Percentiles rank a stretch among this genome's conserved stretches.
Conservation (phyloP, 2,797 vertebrate genomes). For the Malurus leucopterus region DNA sequence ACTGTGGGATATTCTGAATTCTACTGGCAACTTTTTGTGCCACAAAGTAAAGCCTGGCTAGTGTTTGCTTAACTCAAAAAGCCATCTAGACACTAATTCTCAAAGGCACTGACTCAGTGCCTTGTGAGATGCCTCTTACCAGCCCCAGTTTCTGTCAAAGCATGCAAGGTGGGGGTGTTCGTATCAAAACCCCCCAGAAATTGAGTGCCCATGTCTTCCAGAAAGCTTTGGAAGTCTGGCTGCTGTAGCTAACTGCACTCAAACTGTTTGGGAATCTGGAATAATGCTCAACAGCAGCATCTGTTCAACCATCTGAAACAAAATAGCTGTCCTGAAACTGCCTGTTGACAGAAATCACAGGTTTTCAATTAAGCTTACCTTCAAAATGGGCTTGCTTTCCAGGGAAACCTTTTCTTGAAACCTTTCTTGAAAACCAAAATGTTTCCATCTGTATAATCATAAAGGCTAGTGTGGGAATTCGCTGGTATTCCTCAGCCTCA, state of each 20-base stretch:
- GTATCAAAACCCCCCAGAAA: background rate
- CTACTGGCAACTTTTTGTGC: background rate
- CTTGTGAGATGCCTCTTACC: background rate
- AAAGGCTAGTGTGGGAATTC: background rate
- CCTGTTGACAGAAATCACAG: constrained; percentile 45
- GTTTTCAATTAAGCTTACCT: constrained; percentile 47
- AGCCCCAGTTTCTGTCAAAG: background rate
- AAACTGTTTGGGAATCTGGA: background rate
- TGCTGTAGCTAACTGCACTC: background rate
- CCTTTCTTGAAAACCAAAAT: background rate
- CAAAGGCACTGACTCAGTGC: background rate
- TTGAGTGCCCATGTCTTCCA: background rate
- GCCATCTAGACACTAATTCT: background rate
- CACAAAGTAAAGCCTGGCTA: background rate
- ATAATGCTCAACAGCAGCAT: constrained; percentile 8
- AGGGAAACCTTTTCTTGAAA: constrained; percentile 21
- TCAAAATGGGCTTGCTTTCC: constrained; percentile 26
- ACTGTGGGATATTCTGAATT: background rate
- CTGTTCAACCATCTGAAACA: constrained; percentile 5
- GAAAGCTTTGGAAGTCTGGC: background rate
- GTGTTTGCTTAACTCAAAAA: background rate
- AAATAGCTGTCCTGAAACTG: constrained; percentile 20
- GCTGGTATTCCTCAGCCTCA: background rate
- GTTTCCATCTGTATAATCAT: constrained; percentile 10
- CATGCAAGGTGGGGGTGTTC: background rate